Conservation (phyloP, 2,888 invertebrate genomes). For the Drosophila suboccidentalis region DNA sequence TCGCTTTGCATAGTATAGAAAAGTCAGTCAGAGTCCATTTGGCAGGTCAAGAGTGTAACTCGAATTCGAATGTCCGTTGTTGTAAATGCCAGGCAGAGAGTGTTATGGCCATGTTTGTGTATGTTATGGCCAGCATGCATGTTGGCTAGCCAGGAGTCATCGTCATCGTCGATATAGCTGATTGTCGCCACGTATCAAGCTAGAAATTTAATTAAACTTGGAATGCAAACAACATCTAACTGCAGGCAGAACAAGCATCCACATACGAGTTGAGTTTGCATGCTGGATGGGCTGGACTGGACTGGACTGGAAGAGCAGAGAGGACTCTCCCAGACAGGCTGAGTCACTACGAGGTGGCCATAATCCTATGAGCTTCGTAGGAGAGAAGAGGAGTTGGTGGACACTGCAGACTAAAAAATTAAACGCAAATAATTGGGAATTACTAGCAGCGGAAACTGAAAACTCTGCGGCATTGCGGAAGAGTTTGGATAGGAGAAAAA, state of each 20-base stretch:
- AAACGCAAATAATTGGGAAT: neutral
- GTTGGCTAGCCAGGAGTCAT: conserved; percentile 24
- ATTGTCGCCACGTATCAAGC: conserved; percentile 47
- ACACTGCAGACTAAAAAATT: neutral
- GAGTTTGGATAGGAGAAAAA: neutral
- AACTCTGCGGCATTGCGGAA: too few relatives aligned
- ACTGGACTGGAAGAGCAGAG: neutral
- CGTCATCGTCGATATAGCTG: conserved; percentile 62
- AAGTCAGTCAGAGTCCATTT: conserved; percentile 14
- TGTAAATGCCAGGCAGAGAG: conserved; percentile 23
- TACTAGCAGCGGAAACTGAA: neutral
- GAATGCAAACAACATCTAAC: conserved; percentile 32
- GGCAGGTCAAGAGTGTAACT: conserved; percentile 30
- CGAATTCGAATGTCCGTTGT: conserved; percentile 30
- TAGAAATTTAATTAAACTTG: conserved; percentile 77
- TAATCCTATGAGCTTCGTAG: neutral
- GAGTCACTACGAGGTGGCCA: conserved; percentile 5
- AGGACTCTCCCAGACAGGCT: conserved; percentile 6
- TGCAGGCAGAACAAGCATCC: conserved; percentile 27
- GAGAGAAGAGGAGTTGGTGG: neutral
- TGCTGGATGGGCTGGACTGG: neutral
- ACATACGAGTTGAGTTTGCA: conserved; percentile 7
- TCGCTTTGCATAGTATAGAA: conserved; percentile 14
- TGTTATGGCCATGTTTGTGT: conserved; percentile 24
- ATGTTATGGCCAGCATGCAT: conserved; percentile 19